phyloP scores from a whole-genome alignment of 2,113 vertebrate species.

The Pollachius pollachius region DNA sequence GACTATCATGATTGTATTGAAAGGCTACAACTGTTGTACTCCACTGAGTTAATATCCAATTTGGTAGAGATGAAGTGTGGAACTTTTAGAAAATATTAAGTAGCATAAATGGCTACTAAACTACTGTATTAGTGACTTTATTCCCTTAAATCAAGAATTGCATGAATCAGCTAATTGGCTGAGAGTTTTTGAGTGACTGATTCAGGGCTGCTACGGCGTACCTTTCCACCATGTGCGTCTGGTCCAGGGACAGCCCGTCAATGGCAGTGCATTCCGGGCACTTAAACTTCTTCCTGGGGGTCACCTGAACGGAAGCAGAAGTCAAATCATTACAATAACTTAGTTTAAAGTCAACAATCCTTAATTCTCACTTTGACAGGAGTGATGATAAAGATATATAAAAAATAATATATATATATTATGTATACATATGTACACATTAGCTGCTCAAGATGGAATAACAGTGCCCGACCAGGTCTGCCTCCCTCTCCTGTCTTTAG shows the following conservation, averaged over 20 bases:
- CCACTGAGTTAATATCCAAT: no score
- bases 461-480: no score
- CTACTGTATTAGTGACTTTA: neutral
- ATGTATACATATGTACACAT: no score
- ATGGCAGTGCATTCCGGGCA: conserved; percentile 98
- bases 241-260: conserved; percentile 94
- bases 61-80: no score
- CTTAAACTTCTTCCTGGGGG: conserved; percentile 98
- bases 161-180: no score
- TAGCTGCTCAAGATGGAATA: no score
- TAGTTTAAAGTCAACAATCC: neutral
- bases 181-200: no score
- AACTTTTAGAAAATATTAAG: neutral
- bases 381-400: neutral
- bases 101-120: neutral
- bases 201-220: conserved; percentile 14
- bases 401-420: no score
- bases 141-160: neutral
- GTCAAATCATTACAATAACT: conserved; percentile 12
- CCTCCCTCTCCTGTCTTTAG: neutral
- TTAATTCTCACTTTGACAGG: conserved; percentile 15
- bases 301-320: conserved; percentile 80
- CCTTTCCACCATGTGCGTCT: conserved; percentile 93
- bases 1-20: no score
- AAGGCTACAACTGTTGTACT: no score